Conservation (phyloP, 2,797 vertebrate species). For the Pangasius mekongensis region DNA sequence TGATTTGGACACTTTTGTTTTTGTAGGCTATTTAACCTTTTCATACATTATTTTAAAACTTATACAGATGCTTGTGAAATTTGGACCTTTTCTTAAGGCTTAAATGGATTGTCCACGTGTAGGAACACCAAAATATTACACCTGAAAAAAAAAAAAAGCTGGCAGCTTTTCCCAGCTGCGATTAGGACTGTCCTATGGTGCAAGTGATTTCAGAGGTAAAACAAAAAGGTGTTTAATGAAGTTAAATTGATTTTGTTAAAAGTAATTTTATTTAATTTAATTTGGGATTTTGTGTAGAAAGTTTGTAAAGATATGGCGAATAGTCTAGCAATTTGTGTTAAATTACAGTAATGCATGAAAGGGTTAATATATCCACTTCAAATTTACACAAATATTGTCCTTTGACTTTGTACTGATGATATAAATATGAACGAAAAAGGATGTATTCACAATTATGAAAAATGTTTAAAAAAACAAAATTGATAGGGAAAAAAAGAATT, state of each 20-base stretch:
- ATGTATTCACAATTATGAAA: neutral
- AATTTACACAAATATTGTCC: neutral
- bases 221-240: no score
- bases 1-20: neutral
- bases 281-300: no score
- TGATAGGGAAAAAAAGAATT: neutral
- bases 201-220: neutral
- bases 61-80: neutral
- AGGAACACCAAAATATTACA: neutral
- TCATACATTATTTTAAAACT: neutral
- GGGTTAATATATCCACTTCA: neutral
- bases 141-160: neutral
- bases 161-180: no score
- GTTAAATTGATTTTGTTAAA: no score
- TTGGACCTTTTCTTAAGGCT: neutral
- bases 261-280: no score
- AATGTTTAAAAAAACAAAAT: neutral
- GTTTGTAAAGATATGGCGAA: no score
- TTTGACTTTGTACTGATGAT: neutral
- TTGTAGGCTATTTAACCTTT: neutral
- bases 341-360: no score
- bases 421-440: neutral
- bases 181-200: neutral
- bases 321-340: no score
- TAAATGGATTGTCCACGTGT: neutral